Conservation (phyloP, 2,797 vertebrate genomes). For the Melanotaenia parkinsoni region DNA sequence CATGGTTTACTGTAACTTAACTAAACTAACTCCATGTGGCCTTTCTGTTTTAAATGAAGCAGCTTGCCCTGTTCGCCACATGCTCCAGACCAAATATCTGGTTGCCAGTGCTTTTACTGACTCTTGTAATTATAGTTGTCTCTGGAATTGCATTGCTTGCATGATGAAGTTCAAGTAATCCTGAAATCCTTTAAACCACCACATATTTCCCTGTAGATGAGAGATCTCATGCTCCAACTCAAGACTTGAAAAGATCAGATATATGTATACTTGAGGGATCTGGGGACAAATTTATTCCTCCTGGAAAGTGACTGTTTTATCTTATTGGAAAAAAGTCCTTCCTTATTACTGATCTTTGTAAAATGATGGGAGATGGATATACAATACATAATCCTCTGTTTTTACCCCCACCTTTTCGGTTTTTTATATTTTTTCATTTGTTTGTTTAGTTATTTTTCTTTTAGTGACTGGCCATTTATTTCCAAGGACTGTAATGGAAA, state of each 20-base stretch:
- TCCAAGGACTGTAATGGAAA: not conserved
- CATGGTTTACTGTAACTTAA: conserved; percentile 43
- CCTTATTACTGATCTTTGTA: not conserved
- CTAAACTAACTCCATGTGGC: conserved; percentile 75
- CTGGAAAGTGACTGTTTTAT: not conserved
- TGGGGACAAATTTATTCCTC: not conserved
- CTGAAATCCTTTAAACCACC: not conserved
- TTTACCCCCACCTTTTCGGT: not conserved
- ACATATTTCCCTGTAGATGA: not conserved
- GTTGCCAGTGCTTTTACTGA: conserved; percentile 54
- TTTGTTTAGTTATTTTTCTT: not conserved
- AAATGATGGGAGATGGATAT: not conserved
- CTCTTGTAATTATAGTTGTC: conserved; percentile 74
- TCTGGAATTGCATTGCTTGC: conserved; percentile 54
- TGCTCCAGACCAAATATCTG: conserved; percentile 66
- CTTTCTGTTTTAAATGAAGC: conserved; percentile 65
- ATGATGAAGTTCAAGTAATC: conserved; percentile 63
- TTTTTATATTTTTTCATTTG: not conserved
- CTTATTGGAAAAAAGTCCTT: not conserved
- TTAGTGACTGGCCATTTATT: not conserved
- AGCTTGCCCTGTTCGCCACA: conserved; percentile 36
- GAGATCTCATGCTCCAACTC: not conserved
- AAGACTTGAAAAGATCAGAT: not conserved
- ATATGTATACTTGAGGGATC: not conserved
- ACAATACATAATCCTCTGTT: not conserved